phyloP scores from a whole-genome alignment of 2,797 vertebrate genomes.

The Darevskia mixta region DNA sequence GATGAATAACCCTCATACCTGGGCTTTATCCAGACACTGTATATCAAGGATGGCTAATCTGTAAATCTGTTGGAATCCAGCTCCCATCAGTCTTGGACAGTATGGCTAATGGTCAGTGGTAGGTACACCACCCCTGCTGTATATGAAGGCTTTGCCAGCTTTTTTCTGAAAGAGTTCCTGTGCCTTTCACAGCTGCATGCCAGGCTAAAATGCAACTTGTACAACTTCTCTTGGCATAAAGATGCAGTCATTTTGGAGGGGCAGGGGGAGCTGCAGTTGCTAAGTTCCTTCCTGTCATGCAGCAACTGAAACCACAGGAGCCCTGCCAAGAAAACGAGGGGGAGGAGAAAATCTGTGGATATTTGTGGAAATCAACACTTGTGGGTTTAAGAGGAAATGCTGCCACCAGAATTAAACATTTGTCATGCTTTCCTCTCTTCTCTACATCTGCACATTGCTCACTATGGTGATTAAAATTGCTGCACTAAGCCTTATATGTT shows the following conservation, averaged over 20 bases:
- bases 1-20: background rate
- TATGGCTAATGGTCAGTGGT: too few relatives aligned
- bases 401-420: constrained; percentile 13
- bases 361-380: background rate
- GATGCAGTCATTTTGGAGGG: background rate
- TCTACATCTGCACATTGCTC: background rate
- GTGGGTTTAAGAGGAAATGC: background rate
- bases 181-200: constrained; percentile 1
- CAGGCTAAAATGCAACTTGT: background rate
- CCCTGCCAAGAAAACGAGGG: background rate
- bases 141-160: background rate
- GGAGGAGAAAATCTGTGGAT: background rate
- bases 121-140: too few relatives aligned
- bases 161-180: background rate
- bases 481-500: background rate
- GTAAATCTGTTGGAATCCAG: too few relatives aligned
- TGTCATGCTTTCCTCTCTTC: constrained; percentile 19
- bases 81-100: too few relatives aligned
- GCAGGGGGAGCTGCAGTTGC: background rate
- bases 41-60: too few relatives aligned
- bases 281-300: background rate
- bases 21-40: background rate
- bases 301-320: background rate
- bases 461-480: background rate
- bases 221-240: background rate